Base-by-base conservation (phyloP, 2,797 vertebrate genomes). In the Anabacerthia variegaticeps region DNA sequence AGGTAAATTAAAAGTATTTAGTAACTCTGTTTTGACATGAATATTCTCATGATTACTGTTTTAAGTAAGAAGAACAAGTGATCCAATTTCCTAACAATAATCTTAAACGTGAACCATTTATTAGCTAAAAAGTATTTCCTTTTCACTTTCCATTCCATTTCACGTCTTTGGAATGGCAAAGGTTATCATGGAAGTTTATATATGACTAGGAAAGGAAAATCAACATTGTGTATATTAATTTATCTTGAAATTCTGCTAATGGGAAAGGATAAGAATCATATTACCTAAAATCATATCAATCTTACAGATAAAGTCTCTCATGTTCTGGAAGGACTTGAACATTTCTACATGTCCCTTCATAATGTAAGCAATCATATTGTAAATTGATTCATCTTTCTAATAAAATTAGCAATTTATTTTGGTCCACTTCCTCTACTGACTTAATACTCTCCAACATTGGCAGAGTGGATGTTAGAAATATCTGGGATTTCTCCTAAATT, bases 381-480 rank as follows among this genome's bases (percentile, higher is more conserved):
- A 80, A 92, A 77, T 37, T 44, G 23, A 66, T 73, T 86, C 39
- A 49, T 2, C 8, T 83, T 92, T 56, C 32, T 92, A 59, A 77
- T 23, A 69, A 62, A 83, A 71, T 69, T 26, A 92, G 8, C 4
- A 74, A 77, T 58, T 19, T 48, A 43, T 43, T 74, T 78, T 87
- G 81, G n/a, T 16, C 14, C 20, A 48, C 22, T 81, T 80, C 27
- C 9, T 89, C 27, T 56, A 14, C 26, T 73, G 37, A 54, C 30
- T 49, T 81, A 36, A 20, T 63, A 20, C 27, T 63, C 24, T 23
- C 55, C 14, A 51, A 12, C 5, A 20, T 0, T 20, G 18, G 8
- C 16, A 59, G 20, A 49, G 8, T 51, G 17, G 81, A 49, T 49
- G 5, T 49, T 71, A 85, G 63, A 89, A 92, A 72, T 56, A 62